These are phyloP conservation scores for Stenolophus ochropezus DNA, from an alignment of 2,888 invertebrate genomes.

Conservation along the genomic window DNA sequence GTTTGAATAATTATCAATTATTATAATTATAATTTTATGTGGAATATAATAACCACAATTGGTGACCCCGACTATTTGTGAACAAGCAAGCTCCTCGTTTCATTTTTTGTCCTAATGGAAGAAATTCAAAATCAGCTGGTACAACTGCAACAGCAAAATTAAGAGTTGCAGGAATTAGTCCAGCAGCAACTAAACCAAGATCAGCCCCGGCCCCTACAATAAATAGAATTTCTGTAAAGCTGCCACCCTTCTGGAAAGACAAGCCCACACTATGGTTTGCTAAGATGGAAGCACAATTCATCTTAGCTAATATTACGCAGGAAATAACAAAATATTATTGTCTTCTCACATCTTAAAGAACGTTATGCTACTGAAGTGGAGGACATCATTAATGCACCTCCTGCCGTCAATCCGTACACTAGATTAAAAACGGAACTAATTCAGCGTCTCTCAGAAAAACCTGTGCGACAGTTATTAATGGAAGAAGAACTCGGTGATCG, in stretches of 20 bases:
- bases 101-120: no score
- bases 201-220: no score
- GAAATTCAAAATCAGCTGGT: neutral
- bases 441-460: conserved; percentile 59
- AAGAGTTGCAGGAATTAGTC: neutral
- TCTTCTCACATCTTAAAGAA: conserved; percentile 58
- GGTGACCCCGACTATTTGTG: no score
- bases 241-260: neutral
- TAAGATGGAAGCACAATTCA: neutral
- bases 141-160: neutral
- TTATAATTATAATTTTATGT: no score
- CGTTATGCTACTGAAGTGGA: conserved; percentile 62
- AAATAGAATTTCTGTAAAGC: neutral
- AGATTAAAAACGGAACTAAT: conserved; percentile 63
- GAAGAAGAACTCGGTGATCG: conserved; percentile 59
- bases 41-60: no score
- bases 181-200: neutral
- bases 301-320: neutral
- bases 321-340: neutral
- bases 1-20: no score
- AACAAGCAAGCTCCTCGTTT: no score
- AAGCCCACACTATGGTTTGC: neutral
- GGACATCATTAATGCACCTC: conserved; percentile 63
- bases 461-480: conserved; percentile 61
- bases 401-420: conserved; percentile 54